phyloP scores from a whole-genome alignment of 2,888 invertebrate species.

The Theretra japonica region DNA sequence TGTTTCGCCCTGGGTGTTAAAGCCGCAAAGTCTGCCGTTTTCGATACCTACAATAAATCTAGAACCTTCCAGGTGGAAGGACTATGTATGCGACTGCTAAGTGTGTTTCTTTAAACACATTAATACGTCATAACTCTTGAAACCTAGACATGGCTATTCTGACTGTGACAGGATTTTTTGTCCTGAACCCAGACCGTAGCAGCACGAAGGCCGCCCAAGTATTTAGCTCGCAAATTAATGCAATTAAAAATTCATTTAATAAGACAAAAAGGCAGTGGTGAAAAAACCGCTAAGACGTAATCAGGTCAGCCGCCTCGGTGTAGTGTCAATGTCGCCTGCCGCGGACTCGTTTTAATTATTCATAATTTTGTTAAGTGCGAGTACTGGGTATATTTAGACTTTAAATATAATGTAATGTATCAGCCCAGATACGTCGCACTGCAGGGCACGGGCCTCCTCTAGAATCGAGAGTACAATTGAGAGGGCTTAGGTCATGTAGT shows the following conservation, averaged over 20 bases:
- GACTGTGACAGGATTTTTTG: conserved; percentile 4
- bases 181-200: conserved; percentile 4
- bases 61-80: no score
- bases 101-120: no score
- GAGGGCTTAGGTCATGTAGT: no score
- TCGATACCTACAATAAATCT: no score
- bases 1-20: no score
- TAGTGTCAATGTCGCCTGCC: conserved; percentile 12
- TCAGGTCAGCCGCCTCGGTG: conserved; percentile 3
- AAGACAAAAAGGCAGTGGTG: conserved; percentile 18
- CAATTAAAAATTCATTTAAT: conserved; percentile 22
- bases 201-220: background rate
- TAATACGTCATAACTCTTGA: background rate
- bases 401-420: no score
- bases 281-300: conserved; percentile 10
- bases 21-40: no score
- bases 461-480: no score
- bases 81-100: no score
- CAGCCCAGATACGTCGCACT: no score
- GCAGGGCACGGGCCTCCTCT: no score
- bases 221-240: background rate
- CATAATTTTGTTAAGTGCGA: conserved; percentile 18
- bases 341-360: conserved; percentile 6
- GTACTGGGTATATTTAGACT: background rate
- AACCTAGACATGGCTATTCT: background rate